A percentile compares a stretch with the other conserved stretches of the same genome.
Conservation (phyloP, 2,888 invertebrate genomes). For the Linnaemya tessellans region DNA sequence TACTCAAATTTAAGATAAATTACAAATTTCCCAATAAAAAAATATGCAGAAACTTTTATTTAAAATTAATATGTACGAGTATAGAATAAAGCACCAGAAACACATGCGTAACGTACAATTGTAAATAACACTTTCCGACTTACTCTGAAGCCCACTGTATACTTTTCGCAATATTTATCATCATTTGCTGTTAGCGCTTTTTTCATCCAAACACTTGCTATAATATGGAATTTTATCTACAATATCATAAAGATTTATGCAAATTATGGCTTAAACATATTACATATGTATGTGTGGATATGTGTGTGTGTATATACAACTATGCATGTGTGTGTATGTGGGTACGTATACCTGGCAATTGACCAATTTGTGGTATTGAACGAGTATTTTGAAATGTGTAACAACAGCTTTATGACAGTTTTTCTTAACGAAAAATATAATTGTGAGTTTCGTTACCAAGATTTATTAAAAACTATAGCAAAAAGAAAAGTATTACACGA, state of each 20-base stretch:
- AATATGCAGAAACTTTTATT: no score
- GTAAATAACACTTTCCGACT: not conserved
- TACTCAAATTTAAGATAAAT: no score
- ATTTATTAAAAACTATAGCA: conserved; percentile 47
- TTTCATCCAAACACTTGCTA: conserved; percentile 33
- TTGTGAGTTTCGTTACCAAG: conserved; percentile 56
- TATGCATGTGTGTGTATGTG: not conserved
- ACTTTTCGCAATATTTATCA: conserved; percentile 7
- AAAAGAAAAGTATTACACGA: conserved; percentile 61
- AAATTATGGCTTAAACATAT: conserved; percentile 47
- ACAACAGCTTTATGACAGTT: conserved; percentile 67
- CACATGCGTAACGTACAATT: no score
- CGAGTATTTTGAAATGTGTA: conserved; percentile 67
- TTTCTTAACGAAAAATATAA: conserved; percentile 44
- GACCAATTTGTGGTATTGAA: conserved; percentile 68
- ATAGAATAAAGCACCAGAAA: no score
- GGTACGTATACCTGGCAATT: conserved; percentile 56
- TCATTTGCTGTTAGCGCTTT: conserved; percentile 34
- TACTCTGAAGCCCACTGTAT: conserved; percentile 15
- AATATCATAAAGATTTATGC: conserved; percentile 64
- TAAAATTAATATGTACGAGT: no score
- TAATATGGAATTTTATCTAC: conserved; percentile 42
- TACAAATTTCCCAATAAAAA: no score
- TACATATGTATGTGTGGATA: not conserved
- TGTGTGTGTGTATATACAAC: not conserved